Conservation (phyloP, 2,888 invertebrate genomes). For the Harpagoxenus sublaevis region DNA sequence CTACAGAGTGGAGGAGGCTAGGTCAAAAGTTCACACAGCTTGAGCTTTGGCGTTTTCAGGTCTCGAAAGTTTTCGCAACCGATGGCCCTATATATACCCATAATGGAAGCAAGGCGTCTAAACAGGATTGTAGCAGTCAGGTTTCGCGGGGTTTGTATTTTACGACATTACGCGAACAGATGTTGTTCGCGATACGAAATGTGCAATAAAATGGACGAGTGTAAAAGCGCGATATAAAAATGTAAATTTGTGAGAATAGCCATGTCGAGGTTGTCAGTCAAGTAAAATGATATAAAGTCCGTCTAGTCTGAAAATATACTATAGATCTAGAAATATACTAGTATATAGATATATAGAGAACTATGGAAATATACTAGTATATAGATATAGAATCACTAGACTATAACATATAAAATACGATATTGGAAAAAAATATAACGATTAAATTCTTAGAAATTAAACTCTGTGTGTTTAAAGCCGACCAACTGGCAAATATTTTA, state of each 20-base stretch:
- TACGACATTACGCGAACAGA: not conserved
- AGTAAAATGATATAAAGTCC: too few species aligned
- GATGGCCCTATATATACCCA: not conserved
- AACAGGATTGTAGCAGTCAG: slow-evolving; percentile 33
- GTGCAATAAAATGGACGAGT: slow-evolving; percentile 9
- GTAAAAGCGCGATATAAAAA: slow-evolving; percentile 21
- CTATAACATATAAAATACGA: not conserved
- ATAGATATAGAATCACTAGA: too few species aligned
- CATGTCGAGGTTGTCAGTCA: not conserved
- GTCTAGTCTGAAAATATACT: too few species aligned
- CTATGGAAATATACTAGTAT: too few species aligned
- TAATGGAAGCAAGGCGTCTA: slow-evolving; percentile 5
- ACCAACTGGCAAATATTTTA: too few species aligned
- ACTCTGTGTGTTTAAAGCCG: too few species aligned
- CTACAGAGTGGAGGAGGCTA: slow-evolving; percentile 9
- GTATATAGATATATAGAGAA: too few species aligned
- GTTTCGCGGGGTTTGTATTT: slow-evolving; percentile 23
- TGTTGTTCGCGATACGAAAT: not conserved
- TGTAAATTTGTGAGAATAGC: not conserved
- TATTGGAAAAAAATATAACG: not conserved
- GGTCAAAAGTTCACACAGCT: slow-evolving; percentile 67
- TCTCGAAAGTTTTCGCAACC: slow-evolving; percentile 61
- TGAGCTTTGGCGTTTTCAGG: slow-evolving; percentile 62
- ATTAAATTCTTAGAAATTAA: not conserved
- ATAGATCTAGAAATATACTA: too few species aligned